Evolutionary conservation across 1,140 invertebrate species (phyloP).

Genomic region (Magallana angulata): DNA sequence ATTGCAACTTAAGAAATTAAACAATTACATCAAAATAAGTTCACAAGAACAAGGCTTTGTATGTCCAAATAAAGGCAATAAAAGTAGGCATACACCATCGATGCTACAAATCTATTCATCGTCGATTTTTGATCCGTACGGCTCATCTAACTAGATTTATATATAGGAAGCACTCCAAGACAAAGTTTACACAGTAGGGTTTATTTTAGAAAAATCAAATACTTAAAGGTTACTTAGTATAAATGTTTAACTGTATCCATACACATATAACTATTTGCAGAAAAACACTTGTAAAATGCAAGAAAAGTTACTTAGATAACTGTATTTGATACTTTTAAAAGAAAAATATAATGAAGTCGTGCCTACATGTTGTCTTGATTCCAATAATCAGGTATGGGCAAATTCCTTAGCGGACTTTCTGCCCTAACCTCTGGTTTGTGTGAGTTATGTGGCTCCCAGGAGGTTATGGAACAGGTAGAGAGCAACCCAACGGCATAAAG

Average conservation of each 20-base stretch:
- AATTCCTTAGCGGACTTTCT: neutral
- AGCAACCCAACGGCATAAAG: neutral
- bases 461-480: neutral
- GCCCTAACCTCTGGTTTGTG: neutral
- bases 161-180: neutral
- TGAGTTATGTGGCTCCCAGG: neutral
- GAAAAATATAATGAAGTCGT: too few relatives aligned
- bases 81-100: neutral
- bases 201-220: neutral
- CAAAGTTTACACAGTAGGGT: neutral
- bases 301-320: too few relatives aligned
- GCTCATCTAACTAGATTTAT: neutral
- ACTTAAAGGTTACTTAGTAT: neutral
- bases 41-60: neutral
- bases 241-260: too few relatives aligned
- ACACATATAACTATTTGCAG: too few relatives aligned
- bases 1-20: neutral
- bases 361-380: neutral
- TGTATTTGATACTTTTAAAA: too few relatives aligned
- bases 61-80: neutral
- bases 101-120: neutral
- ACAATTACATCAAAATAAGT: neutral
- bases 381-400: neutral
- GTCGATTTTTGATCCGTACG: neutral
- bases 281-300: too few relatives aligned